Base-by-base conservation (phyloP, 2,113 vertebrate genomes). In the Gymnogyps californianus region DNA sequence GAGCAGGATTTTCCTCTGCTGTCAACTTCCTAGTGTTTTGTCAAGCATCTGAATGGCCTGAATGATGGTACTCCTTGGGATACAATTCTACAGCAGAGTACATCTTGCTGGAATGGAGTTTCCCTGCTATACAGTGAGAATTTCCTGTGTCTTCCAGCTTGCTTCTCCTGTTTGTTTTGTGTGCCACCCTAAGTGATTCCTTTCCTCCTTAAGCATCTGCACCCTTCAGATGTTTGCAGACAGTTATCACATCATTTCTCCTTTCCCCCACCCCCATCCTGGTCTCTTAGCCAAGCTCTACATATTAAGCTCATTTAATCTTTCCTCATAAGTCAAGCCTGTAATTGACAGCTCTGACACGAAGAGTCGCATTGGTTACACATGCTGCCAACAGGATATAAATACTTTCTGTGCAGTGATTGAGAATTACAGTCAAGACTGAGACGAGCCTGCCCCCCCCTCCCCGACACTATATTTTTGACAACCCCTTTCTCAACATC, bases 281-380 rank as follows among this genome's bases (percentile, higher is more conserved):
- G 51, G 26, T 96, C 91, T 94, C 94, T 65, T 84, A 97, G 96
- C 94, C 97, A 97, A 93, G 96, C 96, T 97, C 79, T 97, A 89
- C 95, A 97, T 97, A 97, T 97, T 97, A 97, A 97, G 96, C 93
- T 97, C 96, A 97, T 97, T 97, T 97, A 97, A 97, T 97, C 96
- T 97, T 97, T 96, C 91, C 94, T 97, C 95, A 58, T 97, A 97
- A 97, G 95, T 97, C 96, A 97, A 87, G 80, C 79, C 87, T 8
- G 34, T 97, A 97, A 97, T 94, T 97, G 97, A 97, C 97, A 97
- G 96, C 87, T 94, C 94, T 97, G 96, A 97, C 97, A 97, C 61
- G 51, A 93, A 94, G 94, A 96, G 95, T 97, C 42, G 42, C 93
- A 85, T 94, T 95, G 97, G 96, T 96, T 96, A 93, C 96, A 96